phyloP scores from a whole-genome alignment of 2,113 vertebrate genomes.

The Mionectes macconnelli region DNA sequence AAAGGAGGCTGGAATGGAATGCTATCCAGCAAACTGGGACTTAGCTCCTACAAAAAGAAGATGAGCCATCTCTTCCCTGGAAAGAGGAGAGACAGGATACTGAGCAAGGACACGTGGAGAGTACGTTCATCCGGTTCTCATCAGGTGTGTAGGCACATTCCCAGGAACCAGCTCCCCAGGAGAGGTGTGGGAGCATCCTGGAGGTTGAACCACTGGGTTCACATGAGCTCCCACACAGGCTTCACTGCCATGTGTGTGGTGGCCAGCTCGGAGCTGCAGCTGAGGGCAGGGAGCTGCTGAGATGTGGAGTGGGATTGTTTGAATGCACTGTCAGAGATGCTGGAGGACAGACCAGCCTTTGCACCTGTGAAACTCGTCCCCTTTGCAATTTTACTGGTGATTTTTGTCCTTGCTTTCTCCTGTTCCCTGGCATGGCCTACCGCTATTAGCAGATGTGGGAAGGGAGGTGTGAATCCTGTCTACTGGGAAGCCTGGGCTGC shows the following conservation, averaged over 20 bases:
- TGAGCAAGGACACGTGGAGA: neutral
- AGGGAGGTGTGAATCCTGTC: neutral
- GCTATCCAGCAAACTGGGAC: neutral
- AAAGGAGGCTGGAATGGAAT: neutral
- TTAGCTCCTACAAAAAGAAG: neutral
- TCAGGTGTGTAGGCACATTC: neutral
- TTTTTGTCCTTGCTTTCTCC: neutral
- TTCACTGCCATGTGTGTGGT: fast-evolving
- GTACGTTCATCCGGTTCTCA: neutral
- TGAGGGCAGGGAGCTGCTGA: neutral
- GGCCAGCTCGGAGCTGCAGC: neutral
- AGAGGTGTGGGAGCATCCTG: neutral
- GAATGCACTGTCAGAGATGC: fast-evolving
- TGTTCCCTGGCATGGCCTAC: neutral
- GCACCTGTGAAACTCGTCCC: neutral
- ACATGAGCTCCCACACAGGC: neutral
- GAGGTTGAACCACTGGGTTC: neutral
- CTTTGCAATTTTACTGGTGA: fast-evolving
- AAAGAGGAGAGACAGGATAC: neutral
- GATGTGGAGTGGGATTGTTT: fast-evolving
- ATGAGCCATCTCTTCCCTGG: neutral
- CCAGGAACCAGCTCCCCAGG: neutral
- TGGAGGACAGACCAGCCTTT: neutral
- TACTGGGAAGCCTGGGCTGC: neutral
- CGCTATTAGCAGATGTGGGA: fast-evolving